Evolutionary conservation across 2,113 vertebrate species (phyloP).

Genomic region (Amphilophus citrinellus): DNA sequence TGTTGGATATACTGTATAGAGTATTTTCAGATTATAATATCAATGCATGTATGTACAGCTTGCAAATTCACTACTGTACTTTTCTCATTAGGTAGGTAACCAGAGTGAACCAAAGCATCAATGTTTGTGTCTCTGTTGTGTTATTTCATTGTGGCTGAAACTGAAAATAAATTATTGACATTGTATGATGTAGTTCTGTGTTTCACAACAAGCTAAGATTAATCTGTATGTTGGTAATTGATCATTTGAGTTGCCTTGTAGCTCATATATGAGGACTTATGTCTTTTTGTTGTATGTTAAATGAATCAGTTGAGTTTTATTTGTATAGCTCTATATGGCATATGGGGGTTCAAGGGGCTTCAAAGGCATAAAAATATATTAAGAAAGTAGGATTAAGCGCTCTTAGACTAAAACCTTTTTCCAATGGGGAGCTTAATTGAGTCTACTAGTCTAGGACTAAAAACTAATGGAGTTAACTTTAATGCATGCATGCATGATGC

Average conservation of each 20-base stretch:
- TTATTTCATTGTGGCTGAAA: slow-evolving; percentile 61
- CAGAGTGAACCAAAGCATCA: slow-evolving; percentile 67
- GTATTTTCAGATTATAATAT: slow-evolving; percentile 56
- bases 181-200: slow-evolving; percentile 10
- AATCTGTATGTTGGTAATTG: neutral
- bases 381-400: neutral
- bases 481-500: neutral
- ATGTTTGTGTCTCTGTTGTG: slow-evolving; percentile 63
- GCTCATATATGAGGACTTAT: neutral
- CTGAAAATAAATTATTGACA: slow-evolving; percentile 62
- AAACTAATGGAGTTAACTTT: neutral
- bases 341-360: neutral
- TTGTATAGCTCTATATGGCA: neutral
- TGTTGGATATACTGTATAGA: slow-evolving; percentile 74
- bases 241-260: neutral
- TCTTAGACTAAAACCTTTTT: neutral
- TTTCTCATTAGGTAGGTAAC: slow-evolving; percentile 46
- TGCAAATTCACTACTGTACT: slow-evolving; percentile 54
- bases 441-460: neutral
- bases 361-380: too few relatives aligned
- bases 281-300: neutral
- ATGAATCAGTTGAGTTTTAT: neutral
- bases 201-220: neutral
- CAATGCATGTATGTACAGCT: slow-evolving; percentile 70
- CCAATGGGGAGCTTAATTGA: neutral